Conservation (phyloP, 2,797 vertebrate genomes). For the Ptychadena robeensis region DNA sequence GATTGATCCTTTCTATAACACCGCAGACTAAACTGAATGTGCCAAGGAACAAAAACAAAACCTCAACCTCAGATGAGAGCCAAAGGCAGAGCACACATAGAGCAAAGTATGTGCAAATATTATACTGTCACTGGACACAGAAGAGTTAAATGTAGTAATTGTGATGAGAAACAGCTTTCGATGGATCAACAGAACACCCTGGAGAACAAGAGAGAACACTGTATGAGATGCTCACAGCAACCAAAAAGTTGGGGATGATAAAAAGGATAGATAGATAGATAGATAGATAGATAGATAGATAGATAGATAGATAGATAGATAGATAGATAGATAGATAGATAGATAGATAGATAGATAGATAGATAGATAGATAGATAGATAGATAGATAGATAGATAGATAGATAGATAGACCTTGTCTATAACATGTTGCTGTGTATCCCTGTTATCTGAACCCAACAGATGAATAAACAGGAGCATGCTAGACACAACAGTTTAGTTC, state of each 20-base stretch:
- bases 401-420: too few species aligned
- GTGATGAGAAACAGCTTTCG: slow-evolving; percentile 6
- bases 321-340: too few species aligned
- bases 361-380: too few species aligned
- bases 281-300: too few species aligned
- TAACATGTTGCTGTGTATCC: too few species aligned
- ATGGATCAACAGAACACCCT: not conserved
- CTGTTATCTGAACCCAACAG: too few species aligned
- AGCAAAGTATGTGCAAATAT: slow-evolving; percentile 29
- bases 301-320: too few species aligned
- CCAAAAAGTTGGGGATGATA: too few species aligned
- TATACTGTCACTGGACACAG: not conserved
- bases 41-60: slow-evolving; percentile 49
- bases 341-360: too few species aligned
- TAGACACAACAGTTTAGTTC: not conserved
- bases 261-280: not conserved
- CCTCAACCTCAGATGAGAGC: slow-evolving; percentile 33
- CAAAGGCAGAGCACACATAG: slow-evolving; percentile 20
- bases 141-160: not conserved
- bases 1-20: slow-evolving; percentile 41
- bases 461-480: too few species aligned
- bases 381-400: too few species aligned
- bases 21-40: slow-evolving; percentile 36
- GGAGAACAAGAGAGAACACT: not conserved
- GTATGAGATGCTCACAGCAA: too few species aligned